Evolutionary conservation across 2,113 vertebrate genomes (phyloP), one percentile per base, ranked within the genome.

Genomic region (Phoenicopterus ruber): DNA sequence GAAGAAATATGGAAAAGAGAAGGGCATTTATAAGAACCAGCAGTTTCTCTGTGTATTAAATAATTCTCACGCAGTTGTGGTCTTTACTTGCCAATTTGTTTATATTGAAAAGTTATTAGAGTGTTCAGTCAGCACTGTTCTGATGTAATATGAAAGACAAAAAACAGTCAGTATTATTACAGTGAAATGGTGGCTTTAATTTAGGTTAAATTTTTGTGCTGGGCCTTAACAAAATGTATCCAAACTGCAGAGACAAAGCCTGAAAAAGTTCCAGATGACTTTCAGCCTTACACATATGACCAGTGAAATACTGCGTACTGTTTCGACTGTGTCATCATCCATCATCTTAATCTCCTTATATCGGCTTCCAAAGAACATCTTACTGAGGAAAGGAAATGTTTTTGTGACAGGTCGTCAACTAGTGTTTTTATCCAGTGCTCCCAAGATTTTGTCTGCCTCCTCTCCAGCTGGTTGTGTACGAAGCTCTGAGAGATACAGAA

Each of bases 341-440:
- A 80, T 95, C 92, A 92, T 67, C 57, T 96, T 98, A 97, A 98
- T 96, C 95, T 97, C 63, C 70, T 95, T 96, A 74, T 73, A 95
- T 91, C 76, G 90, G 46, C 25, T 92, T 93, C 34, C 95, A 86
- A 96, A 91, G 77, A 96, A 82, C 38, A 94, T 93, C 72, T 86
- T 95, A 88, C 80, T 90, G 76, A 79, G 62, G 59, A 96, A 78
- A 92, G 47, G 72, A 94, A 96, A 97, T 87, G 25, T 82, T 97
- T 94, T 93, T 91, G 84, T 91, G 88, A 96, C 96, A 97, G 90
- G 81, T 84, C 70, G 82, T 96, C 95, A 97, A 32, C 72, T 46
- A 71, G 49, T 69, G n/a, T 67, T 97, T 96, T 96, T 80, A 91
- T 81, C 29, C 65, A 69, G 19, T 42, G 26, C 44, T 94, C 72